Base-by-base conservation (phyloP, 2,113 vertebrate species). In the Myrmecophaga tridactyla region DNA sequence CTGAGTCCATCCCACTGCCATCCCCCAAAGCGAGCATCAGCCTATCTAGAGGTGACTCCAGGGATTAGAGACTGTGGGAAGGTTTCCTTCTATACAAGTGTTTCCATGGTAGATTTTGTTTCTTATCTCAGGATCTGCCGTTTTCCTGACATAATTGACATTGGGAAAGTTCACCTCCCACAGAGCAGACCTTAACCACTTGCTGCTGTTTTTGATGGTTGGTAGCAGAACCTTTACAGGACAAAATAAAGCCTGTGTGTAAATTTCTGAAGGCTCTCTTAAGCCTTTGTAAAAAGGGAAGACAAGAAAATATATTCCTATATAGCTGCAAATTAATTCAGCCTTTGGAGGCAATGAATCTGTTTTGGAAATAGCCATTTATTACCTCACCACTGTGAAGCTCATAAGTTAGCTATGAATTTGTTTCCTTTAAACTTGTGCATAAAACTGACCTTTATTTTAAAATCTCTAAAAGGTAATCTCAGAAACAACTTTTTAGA, bases 331-430 rank as follows among this genome's bases (percentile, higher is more conserved):
- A 62, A 21, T 60, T 86, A 86, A 46, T 60, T 75, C 60, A 62
- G 63, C 20, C 15, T 63, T 89, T 65, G 11, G 56, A 12, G 56
- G 20, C 3, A 25, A 7, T 43, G 14, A 36, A 4, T 73, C 23
- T 84, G 5, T 27, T 92, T 86, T 92, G 29, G 63, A 92, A 89
- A n/a, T 53, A 90, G 4, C 73, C 46, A 7, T 56, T 56, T 58
- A 67, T 12, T 46, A 9, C 70, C 69, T 43, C 10, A 18, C 18
- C 27, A 13, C 48, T 87, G 39, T 39, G 36, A 82, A 58, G 23
- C 73, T 82, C 21, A 63, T 53, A 91, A 91, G 39, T 21, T 73
- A 60, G 67, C 67, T 60, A 6, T 87, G 58, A 75, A 65, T 76
- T 69, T 94, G n/a, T 25, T 7, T 75, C 2, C 21, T 92, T 86